Percentiles rank a stretch among this genome's conserved stretches.
phyloP scores from a whole-genome alignment of 2,888 invertebrate genomes.

The Carabus problematicus region DNA sequence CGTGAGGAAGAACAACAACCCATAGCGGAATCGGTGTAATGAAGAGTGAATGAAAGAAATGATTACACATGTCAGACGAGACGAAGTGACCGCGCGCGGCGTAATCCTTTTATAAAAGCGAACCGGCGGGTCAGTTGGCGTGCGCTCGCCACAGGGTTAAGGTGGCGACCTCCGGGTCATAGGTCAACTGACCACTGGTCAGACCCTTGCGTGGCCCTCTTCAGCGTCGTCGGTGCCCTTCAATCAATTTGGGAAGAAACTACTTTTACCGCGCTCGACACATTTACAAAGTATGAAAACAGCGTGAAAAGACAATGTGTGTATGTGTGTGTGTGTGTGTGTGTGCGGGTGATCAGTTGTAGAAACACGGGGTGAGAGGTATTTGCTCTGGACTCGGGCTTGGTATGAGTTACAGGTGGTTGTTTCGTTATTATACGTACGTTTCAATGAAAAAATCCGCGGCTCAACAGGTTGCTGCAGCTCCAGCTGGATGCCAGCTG shows the following conservation, averaged over 20 bases:
- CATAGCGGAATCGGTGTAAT: slow-evolving; percentile 26
- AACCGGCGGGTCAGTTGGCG: slow-evolving; percentile 8
- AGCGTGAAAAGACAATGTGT: too few species aligned
- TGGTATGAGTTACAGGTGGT: slow-evolving; percentile 30
- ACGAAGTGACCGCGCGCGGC: slow-evolving; percentile 34
- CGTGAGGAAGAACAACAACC: slow-evolving; percentile 13
- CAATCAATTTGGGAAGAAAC: too few species aligned
- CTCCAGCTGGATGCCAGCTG: too few species aligned
- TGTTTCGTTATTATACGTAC: slow-evolving; percentile 37
- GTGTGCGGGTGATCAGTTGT: too few species aligned
- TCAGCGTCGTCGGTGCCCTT: too few species aligned
- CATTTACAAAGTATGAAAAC: too few species aligned
- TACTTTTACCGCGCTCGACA: too few species aligned
- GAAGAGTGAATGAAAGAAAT: slow-evolving; percentile 34
- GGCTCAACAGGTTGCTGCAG: slow-evolving; percentile 14
- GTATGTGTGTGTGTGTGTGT: too few species aligned
- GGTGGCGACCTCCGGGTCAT: slow-evolving; percentile 53
- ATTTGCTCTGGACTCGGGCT: too few species aligned
- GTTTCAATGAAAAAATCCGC: slow-evolving; percentile 31
- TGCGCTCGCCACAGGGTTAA: slow-evolving; percentile 48
- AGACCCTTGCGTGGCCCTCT: slow-evolving; percentile 29
- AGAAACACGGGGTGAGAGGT: too few species aligned
- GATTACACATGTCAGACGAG: slow-evolving; percentile 16
- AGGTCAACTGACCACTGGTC: slow-evolving; percentile 55
- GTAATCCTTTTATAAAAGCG: slow-evolving; percentile 53